Base-by-base conservation (phyloP, 2,888 invertebrate species). In the Venusia cambrica region DNA sequence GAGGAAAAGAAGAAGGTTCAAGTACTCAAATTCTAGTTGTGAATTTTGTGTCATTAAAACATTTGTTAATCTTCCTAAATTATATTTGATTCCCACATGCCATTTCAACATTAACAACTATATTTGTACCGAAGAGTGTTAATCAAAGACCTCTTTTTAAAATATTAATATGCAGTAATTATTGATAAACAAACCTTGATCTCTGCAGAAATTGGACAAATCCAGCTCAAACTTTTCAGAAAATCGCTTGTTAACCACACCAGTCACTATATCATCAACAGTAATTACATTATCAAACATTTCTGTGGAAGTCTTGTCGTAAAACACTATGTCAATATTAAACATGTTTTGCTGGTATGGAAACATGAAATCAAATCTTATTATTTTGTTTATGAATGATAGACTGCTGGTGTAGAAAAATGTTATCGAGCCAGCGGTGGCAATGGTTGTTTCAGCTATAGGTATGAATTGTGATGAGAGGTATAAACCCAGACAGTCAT, bases 331-430 rank as follows among this genome's bases (percentile, higher is more conserved):
- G 24, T 84, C 79, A 19, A 85, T 44, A 40, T 64, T 77, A 14
- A 56, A 77, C 80, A 81, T 80, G 24, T 57, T 75, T 15, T 73
- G 64, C 36, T 65, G 53, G 21, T 66, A 71, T 0, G 76, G 74
- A 37, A 85, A 81, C 60, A 81, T 66, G 32, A 83, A 87, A 35
- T 84, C 83, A 5, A 65, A 48, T 46, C 72, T 75, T 13, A 80
- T 60, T 2, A 83, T 63, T 38, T 78, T 77, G 4, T 63, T 16
- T 13, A 87, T 48, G 2, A 84, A 48, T 10, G 41, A 56, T 0
- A 85, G 48, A 31, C 65, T 83, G 31, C 65, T 73, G 6, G 84
- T 81, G 39, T 84, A 77, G 37, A 85, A 84, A 10, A 71, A 62
- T 10, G 64, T 55, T 1, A 79, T 50, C n/a, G n/a, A n/a, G n/a